A percentile compares a stretch with the other conserved stretches of the same genome.
phyloP scores from a whole-genome alignment of 2,113 vertebrate genomes.

The Jaculus jaculus region DNA sequence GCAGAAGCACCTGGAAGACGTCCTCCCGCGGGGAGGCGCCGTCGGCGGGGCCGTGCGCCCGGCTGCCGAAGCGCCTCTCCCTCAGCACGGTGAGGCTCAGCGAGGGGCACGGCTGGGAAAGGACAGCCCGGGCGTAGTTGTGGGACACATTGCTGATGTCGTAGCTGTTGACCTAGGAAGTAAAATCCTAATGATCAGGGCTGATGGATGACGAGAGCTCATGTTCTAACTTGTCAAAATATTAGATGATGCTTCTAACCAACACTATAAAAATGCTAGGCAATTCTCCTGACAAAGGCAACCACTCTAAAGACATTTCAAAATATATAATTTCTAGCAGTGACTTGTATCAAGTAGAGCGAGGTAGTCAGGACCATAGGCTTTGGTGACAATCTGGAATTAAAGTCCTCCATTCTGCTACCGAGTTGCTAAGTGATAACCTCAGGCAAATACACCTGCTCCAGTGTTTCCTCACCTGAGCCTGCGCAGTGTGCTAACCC shows the following conservation, averaged over 20 bases:
- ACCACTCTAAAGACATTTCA: not conserved
- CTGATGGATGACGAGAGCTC: not conserved
- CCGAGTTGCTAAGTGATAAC: not conserved
- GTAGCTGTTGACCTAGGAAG: constrained; percentile 92
- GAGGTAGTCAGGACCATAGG: not conserved
- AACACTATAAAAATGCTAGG: not conserved
- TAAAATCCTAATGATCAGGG: not conserved
- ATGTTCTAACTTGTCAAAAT: not conserved
- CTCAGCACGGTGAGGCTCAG: constrained; percentile 95
- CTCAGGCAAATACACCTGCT: not conserved
- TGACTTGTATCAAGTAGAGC: not conserved
- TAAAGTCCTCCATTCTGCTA: not conserved
- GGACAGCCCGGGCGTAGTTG: constrained; percentile 92
- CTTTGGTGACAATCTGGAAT: not conserved
- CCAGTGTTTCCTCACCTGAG: not conserved
- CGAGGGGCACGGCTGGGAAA: constrained; percentile 92
- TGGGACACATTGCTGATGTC: constrained; percentile 98
- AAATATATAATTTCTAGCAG: not conserved
- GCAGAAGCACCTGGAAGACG: constrained; percentile 92
- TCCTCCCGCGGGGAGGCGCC: constrained; percentile 86
- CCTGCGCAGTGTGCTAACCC: not conserved
- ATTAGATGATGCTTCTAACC: not conserved
- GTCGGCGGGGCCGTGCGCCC: constrained; percentile 83
- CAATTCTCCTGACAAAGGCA: constrained; percentile 17
- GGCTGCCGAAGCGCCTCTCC: constrained; percentile 92